These are phyloP conservation scores for Cacoxenus indagator DNA, from an alignment of 2,888 invertebrate genomes.

Conservation along the genomic window DNA sequence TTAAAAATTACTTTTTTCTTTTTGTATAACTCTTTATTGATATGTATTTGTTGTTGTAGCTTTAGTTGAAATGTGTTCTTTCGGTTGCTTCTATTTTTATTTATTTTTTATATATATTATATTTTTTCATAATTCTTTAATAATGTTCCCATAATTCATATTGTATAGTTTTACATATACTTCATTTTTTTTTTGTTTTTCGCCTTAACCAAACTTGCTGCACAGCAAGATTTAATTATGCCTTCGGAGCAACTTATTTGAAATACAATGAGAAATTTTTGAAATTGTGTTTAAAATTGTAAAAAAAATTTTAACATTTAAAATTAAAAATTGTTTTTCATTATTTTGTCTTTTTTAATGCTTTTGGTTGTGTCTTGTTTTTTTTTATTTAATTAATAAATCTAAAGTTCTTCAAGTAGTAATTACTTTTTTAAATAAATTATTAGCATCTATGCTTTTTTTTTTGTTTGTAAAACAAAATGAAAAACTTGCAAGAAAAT, in stretches of 20 bases:
- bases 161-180: slow-evolving; percentile 58
- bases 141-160: slow-evolving; percentile 69
- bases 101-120: slow-evolving; percentile 46
- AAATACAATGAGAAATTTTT: slow-evolving; percentile 15
- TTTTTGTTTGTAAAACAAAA: slow-evolving; percentile 26
- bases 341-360: slow-evolving; percentile 12
- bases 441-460: slow-evolving; percentile 32
- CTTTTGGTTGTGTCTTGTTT: slow-evolving; percentile 7
- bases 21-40: slow-evolving; percentile 42
- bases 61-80: slow-evolving; percentile 34
- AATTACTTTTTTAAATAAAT: slow-evolving; percentile 41
- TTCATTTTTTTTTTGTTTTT: slow-evolving; percentile 15
- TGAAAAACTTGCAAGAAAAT: no score
- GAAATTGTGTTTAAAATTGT: neutral
- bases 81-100: slow-evolving; percentile 33
- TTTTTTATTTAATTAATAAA: slow-evolving; percentile 28
- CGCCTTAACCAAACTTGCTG: neutral
- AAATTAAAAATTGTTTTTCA: slow-evolving; percentile 20
- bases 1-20: slow-evolving; percentile 7
- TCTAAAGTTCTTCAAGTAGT: slow-evolving; percentile 35
- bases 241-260: slow-evolving; percentile 28
- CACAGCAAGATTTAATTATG: slow-evolving; percentile 44
- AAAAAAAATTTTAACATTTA: neutral
- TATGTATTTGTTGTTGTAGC: slow-evolving; percentile 56
- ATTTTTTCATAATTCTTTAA: slow-evolving; percentile 42